These are phyloP conservation scores for Phalloptychus januarius DNA, from an alignment of 2,797 vertebrate species.

Conservation along the genomic window DNA sequence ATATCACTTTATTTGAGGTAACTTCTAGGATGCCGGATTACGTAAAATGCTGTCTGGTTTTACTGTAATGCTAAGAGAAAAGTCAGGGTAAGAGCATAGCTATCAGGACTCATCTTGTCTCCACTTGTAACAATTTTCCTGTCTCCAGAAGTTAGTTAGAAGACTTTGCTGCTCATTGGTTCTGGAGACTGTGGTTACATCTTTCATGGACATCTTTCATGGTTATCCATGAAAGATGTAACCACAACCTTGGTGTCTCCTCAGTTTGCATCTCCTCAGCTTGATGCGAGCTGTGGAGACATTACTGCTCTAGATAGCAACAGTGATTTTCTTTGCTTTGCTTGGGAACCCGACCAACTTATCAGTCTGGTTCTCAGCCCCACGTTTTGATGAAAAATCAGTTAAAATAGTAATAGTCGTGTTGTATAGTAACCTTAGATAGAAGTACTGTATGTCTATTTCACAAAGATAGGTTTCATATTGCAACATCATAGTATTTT, in stretches of 20 bases:
- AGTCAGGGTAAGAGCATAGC: neutral
- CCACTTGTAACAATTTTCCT: neutral
- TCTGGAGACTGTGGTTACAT: conserved; percentile 8
- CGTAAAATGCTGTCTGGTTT: neutral
- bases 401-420: conserved; percentile 17
- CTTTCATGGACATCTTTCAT: neutral
- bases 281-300: conserved; percentile 18
- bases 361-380: conserved; percentile 12
- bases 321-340: conserved; percentile 23
- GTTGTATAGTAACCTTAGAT: conserved; percentile 7
- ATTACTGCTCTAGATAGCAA: conserved; percentile 10
- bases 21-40: neutral
- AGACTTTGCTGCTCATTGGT: neutral
- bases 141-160: neutral
- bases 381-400: conserved; percentile 12
- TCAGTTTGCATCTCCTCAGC: no score
- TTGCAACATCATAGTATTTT: conserved; percentile 43
- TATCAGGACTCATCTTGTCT: neutral
- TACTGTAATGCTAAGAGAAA: neutral
- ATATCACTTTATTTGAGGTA: neutral
- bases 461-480: conserved; percentile 41
- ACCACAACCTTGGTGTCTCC: no score
- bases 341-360: conserved; percentile 29
- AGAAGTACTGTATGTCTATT: conserved; percentile 32
- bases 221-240: no score